Conservation (phyloP, 2,797 vertebrate genomes). For the Staurois parvus region DNA sequence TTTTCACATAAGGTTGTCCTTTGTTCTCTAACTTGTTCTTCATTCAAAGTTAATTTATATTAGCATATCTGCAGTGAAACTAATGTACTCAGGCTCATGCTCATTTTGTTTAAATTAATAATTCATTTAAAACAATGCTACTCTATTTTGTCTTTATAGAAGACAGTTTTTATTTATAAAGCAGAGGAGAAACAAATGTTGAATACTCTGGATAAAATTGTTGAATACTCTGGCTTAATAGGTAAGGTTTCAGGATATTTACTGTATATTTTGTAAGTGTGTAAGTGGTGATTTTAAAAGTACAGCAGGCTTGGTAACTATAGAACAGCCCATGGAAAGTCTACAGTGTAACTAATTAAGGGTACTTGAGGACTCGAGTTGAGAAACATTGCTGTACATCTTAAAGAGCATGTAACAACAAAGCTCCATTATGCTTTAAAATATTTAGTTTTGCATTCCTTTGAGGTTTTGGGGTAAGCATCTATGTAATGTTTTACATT, state of each 20-base stretch:
- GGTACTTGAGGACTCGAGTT: too few species aligned
- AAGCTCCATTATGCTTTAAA: too few species aligned
- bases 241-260: not conserved
- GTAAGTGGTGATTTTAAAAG: not conserved
- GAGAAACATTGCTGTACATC: too few species aligned
- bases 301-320: not conserved
- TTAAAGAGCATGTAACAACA: too few species aligned
- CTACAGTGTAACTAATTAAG: not conserved
- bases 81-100: not conserved
- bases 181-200: not conserved
- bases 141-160: too few species aligned
- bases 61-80: not conserved
- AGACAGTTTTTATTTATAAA: not conserved
- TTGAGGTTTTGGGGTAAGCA: too few species aligned
- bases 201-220: not conserved
- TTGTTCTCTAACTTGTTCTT: not conserved
- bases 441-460: too few species aligned
- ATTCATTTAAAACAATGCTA: not conserved
- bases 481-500: too few species aligned
- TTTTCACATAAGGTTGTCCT: not conserved
- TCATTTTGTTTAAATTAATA: not conserved
- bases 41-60: not conserved
- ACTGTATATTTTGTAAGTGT: not conserved
- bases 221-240: not conserved
- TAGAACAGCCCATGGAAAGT: not conserved